phyloP scores from a whole-genome alignment of 2,797 vertebrate species.

The Heliangelus exortis region DNA sequence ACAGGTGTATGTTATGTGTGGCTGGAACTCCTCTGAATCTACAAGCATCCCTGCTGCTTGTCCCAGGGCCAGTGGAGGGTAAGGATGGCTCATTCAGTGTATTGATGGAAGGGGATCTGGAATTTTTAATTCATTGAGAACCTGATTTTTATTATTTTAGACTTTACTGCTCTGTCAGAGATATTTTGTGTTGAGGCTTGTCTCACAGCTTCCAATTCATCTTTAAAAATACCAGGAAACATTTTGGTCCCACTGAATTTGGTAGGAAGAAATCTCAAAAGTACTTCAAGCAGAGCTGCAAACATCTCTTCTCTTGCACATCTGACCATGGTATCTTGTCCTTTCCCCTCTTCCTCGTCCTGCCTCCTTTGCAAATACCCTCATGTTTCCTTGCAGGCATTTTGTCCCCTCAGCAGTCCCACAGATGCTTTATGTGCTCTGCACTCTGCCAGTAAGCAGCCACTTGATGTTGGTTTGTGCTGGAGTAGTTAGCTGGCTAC shows the following conservation, averaged over 20 bases:
- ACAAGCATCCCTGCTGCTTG: neutral
- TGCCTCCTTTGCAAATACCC: neutral
- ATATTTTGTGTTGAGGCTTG: neutral
- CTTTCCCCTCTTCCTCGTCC: neutral
- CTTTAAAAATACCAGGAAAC: neutral
- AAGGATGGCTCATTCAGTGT: neutral
- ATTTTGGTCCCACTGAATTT: neutral
- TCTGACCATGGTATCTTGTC: neutral
- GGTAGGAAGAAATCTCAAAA: neutral
- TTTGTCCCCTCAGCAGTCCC: neutral
- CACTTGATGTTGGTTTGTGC: neutral
- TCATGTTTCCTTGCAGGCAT: neutral
- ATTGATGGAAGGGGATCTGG: neutral
- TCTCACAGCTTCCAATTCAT: neutral
- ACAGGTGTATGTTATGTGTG: neutral
- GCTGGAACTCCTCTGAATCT: neutral
- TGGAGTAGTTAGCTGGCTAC: neutral
- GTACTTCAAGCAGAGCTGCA: neutral
- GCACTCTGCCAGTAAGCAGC: neutral
- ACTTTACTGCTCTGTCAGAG: neutral
- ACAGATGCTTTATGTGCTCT: accelerated
- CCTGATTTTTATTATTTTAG: neutral
- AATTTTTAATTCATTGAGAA: neutral
- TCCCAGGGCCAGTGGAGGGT: neutral
- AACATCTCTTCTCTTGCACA: neutral